A percentile compares a stretch with the other conserved stretches of the same genome.
These are phyloP conservation scores for Cephonodes hylas DNA, from an alignment of 2,888 invertebrate genomes.

Conservation along the genomic window DNA sequence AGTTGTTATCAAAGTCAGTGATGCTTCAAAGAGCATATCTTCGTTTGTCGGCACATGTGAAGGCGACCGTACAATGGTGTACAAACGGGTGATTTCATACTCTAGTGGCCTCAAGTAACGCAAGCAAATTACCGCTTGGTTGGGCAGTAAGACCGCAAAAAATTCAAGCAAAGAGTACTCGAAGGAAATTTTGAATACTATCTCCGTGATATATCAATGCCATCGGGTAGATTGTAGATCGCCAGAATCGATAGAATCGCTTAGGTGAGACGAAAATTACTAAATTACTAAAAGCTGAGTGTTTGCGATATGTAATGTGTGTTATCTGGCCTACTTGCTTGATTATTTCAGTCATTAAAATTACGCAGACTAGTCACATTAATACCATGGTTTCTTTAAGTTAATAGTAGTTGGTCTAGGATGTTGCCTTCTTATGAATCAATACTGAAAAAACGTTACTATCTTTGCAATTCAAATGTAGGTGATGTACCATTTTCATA, in stretches of 20 bases:
- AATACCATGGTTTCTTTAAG: too few species aligned
- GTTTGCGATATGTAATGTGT: too few species aligned
- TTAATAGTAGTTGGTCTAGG: too few species aligned
- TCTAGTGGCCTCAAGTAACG: slow-evolving; percentile 56
- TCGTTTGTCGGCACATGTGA: slow-evolving; percentile 60
- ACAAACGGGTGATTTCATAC: slow-evolving; percentile 69
- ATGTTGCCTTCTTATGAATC: not conserved
- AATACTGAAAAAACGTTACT: not conserved
- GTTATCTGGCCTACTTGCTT: too few species aligned
- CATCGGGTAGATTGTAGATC: not conserved
- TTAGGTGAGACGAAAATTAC: not conserved
- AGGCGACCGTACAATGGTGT: slow-evolving; percentile 31
- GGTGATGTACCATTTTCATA: not conserved
- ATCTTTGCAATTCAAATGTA: not conserved
- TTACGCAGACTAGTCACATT: too few species aligned
- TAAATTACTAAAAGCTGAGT: too few species aligned
- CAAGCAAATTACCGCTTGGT: slow-evolving; percentile 47
- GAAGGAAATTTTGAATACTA: not conserved
- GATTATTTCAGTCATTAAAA: too few species aligned
- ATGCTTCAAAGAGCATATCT: slow-evolving; percentile 27
- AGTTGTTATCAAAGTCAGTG: slow-evolving; percentile 20
- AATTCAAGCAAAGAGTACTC: slow-evolving; percentile 38
- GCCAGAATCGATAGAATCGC: not conserved
- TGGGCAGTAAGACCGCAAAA: slow-evolving; percentile 63
- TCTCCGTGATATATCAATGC: not conserved